Evolutionary conservation across 2,797 vertebrate species (phyloP), one percentile per base, ranked within the genome.

Genomic region (Caiman crocodilus): DNA sequence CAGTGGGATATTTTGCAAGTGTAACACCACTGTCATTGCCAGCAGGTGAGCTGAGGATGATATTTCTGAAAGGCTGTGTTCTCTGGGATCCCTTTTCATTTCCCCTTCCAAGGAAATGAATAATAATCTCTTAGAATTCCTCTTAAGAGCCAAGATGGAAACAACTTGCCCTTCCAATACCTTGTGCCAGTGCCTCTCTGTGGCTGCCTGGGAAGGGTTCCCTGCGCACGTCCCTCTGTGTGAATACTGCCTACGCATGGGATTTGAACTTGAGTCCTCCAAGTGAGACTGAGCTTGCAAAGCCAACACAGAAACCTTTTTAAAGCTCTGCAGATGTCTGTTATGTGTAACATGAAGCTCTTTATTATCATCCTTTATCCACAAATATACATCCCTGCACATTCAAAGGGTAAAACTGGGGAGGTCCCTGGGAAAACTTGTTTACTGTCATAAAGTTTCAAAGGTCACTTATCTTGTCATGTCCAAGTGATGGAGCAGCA

Each of bases 241-340:
- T 69, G 21, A 0, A 0, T 69, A 5, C 67, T 89, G 21, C 26
- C 69, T 1, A 12, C 69, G 25, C 67, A 88, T 77, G 16, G 3
- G 1, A 13, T 79, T 81, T 78, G 7, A 2, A 5, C 18, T 58
- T 59, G 3, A 6, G 15, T 85, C 69, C 15, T 56, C 87, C 60
- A 56, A 2, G 11, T 79, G 84, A 50, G 7, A 56, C n/a, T 18
- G 14, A 78, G 64, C 60, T 15, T 80, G 6, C 26, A 63, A 59
- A 16, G 11, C 92, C 82, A 0, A 1, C 20, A 77, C 12, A 2
- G 56, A 28, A 81, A 28, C 32, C 23, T 73, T 16, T 16, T 59
- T 60, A 32, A 21, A 25, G 20, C 7, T 92, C 26, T n/a, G 2
- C n/a, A 6, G 86, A 32, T 10, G 17, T 74, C 89, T 0, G 1